Conservation (phyloP, 2,888 invertebrate species). For the Carpatolechia fugitivella region DNA sequence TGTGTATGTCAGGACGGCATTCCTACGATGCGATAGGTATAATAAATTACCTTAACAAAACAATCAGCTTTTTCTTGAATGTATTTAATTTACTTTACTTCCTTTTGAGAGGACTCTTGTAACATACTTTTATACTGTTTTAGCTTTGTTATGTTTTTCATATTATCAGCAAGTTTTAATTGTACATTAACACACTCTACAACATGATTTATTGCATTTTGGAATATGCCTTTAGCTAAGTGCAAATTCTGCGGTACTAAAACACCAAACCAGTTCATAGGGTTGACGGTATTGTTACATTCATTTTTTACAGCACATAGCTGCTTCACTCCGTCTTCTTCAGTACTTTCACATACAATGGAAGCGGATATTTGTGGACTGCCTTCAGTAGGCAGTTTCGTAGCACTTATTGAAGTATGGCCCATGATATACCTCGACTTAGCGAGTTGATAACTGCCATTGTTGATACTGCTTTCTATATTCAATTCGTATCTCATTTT, state of each 20-base stretch:
- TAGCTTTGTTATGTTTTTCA: constrained; percentile 47
- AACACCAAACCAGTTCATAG: constrained; percentile 92
- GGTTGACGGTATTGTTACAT: constrained; percentile 67
- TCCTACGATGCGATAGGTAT: too few species aligned
- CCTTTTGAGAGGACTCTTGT: constrained; percentile 12
- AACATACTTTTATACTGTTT: constrained; percentile 42
- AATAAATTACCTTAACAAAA: neutral
- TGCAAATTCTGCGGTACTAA: constrained; percentile 89
- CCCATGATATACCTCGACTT: constrained; percentile 89
- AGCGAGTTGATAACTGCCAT: constrained; percentile 86
- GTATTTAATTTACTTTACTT: neutral
- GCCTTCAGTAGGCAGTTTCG: constrained; percentile 85
- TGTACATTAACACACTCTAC: constrained; percentile 86
- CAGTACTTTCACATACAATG: constrained; percentile 52
- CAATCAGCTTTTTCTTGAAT: neutral
- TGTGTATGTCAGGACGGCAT: too few species aligned
- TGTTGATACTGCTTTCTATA: constrained; percentile 83
- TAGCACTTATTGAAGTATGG: constrained; percentile 83
- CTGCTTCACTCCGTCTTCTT: constrained; percentile 64
- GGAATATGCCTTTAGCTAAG: constrained; percentile 86
- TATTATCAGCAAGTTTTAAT: constrained; percentile 70
- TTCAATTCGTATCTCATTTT: constrained; percentile 83
- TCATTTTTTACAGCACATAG: constrained; percentile 18
- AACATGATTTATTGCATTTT: constrained; percentile 82
- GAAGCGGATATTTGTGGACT: constrained; percentile 69